phyloP scores from a whole-genome alignment of 2,888 invertebrate genomes.

The Meiosimyza decipiens region DNA sequence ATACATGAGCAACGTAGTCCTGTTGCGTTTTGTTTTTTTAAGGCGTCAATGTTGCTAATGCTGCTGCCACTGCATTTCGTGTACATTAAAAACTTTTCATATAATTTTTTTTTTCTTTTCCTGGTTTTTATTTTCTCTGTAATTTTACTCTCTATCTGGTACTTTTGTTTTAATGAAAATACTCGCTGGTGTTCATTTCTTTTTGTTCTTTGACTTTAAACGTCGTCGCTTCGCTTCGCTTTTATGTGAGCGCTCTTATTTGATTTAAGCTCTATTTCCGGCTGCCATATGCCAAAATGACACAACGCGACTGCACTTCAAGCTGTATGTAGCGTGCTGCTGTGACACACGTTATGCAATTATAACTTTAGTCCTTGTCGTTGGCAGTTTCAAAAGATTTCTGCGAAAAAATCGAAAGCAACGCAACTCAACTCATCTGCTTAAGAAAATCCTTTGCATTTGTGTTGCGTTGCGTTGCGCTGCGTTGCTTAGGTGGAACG shows the following conservation, averaged over 20 bases:
- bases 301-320: background rate
- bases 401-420: too few species aligned
- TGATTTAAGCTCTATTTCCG: conserved; percentile 64
- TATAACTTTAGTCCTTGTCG: conserved; percentile 64
- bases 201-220: background rate
- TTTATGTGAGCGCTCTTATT: conserved; percentile 46
- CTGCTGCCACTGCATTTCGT: too few species aligned
- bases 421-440: too few species aligned
- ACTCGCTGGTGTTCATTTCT: background rate
- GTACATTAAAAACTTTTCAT: too few species aligned
- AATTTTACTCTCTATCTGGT: background rate
- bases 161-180: background rate
- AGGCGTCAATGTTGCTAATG: too few species aligned
- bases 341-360: conserved; percentile 60
- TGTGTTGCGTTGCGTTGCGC: too few species aligned
- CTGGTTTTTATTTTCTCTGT: too few species aligned
- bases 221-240: conserved; percentile 36
- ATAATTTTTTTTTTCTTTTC: too few species aligned
- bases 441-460: too few species aligned
- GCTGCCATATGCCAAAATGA: conserved; percentile 55
- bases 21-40: too few species aligned
- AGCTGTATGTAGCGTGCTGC: conserved; percentile 25
- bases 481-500: too few species aligned
- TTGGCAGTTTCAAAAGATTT: conserved; percentile 15
- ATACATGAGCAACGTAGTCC: too few species aligned